phyloP scores from a whole-genome alignment of 1,140 invertebrate species.

The Gonioctena quinquepunctata region DNA sequence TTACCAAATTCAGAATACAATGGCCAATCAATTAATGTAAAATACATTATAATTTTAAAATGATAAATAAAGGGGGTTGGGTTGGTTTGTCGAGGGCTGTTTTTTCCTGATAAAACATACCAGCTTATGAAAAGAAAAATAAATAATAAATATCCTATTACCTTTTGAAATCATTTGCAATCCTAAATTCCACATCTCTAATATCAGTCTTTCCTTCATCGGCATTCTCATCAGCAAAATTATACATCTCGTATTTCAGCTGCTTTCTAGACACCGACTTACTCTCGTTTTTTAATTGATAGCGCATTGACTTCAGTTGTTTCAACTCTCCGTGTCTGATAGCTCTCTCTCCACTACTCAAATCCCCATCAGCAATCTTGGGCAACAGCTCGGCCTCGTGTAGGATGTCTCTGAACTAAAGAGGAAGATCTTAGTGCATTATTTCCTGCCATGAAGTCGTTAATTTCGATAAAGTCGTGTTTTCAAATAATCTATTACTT shows the following conservation, averaged over 20 bases:
- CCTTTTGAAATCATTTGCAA: constrained; percentile 48
- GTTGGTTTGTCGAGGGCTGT: too few species aligned
- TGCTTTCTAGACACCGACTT: constrained; percentile 73
- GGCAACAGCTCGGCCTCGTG: constrained; percentile 74
- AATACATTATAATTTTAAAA: neutral
- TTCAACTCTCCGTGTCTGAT: constrained; percentile 86
- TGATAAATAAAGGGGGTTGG: neutral
- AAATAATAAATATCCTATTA: constrained; percentile 5
- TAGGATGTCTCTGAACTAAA: constrained; percentile 85
- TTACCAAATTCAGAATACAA: too few species aligned
- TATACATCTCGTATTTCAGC: constrained; percentile 66
- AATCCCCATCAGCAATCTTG: constrained; percentile 58
- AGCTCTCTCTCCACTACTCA: constrained; percentile 77
- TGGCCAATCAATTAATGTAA: too few species aligned
- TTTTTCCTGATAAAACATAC: too few species aligned
- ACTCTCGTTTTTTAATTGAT: constrained; percentile 63
- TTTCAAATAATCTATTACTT: too few species aligned
- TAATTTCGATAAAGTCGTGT: too few species aligned
- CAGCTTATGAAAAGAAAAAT: too few species aligned
- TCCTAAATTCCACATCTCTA: constrained; percentile 89
- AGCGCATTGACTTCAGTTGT: constrained; percentile 78
- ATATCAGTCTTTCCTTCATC: constrained; percentile 74
- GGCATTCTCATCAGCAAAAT: constrained; percentile 59
- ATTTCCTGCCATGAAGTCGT: too few species aligned
- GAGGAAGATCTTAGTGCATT: too few species aligned